Evolutionary conservation across 2,113 vertebrate genomes (phyloP).

Genomic region (Crotalus horridus): DNA sequence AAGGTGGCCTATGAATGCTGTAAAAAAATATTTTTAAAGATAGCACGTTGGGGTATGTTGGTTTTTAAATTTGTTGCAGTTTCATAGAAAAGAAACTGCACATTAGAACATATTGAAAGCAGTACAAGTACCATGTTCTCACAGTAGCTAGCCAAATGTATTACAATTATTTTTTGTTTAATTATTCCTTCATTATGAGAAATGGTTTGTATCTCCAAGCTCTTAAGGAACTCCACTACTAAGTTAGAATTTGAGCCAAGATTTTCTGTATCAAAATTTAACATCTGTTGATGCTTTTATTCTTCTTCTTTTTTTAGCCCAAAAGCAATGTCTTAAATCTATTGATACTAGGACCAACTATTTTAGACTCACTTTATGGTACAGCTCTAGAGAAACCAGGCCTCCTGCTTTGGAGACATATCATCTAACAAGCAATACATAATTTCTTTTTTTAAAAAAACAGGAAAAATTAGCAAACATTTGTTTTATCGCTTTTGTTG

Average conservation of each 20-base stretch:
- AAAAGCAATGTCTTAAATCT: background rate
- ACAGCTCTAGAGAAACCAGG: background rate
- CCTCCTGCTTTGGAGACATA: background rate
- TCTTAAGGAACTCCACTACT: background rate
- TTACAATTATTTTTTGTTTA: background rate
- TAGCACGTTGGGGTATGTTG: background rate
- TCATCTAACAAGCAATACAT: background rate
- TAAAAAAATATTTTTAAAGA: background rate
- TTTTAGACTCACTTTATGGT: background rate
- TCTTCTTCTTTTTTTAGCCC: background rate
- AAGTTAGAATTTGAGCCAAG: background rate
- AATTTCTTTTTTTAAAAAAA: background rate
- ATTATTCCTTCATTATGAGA: background rate
- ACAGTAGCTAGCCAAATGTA: background rate
- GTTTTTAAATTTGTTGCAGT: background rate
- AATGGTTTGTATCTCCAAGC: background rate
- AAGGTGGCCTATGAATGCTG: background rate
- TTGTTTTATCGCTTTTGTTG: background rate
- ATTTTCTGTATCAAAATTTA: background rate
- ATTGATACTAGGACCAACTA: background rate
- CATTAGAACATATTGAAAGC: background rate
- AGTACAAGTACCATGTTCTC: background rate
- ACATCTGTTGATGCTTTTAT: background rate
- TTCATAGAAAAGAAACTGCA: background rate
- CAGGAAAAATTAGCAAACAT: background rate